Percentiles rank a stretch among this genome's conserved stretches.
These are phyloP conservation scores for Vultur gryphus DNA, from an alignment of 2,797 vertebrate genomes.

Conservation along the genomic window DNA sequence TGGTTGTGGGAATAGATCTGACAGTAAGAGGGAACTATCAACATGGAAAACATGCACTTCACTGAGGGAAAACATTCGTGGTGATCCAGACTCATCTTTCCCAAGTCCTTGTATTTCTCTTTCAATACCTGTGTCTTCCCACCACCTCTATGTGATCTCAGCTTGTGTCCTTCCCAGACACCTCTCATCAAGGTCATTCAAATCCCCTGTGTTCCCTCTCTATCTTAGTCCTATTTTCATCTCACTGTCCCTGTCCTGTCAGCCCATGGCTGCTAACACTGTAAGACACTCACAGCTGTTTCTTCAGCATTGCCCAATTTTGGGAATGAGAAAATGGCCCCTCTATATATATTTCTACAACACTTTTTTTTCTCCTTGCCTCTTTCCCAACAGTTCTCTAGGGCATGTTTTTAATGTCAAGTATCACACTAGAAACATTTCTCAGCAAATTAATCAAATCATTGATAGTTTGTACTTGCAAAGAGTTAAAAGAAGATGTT, in stretches of 20 bases:
- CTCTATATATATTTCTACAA: not conserved
- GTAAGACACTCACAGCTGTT: not conserved
- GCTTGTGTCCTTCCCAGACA: not conserved
- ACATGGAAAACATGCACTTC: not conserved
- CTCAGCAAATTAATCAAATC: not conserved
- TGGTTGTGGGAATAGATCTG: not conserved
- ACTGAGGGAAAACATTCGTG: not conserved
- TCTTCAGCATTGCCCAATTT: not conserved
- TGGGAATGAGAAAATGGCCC: not conserved
- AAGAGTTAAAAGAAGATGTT: not conserved
- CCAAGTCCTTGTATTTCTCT: not conserved
- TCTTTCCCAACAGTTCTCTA: not conserved
- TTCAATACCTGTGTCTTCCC: not conserved
- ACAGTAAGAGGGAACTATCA: not conserved
- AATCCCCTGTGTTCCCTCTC: not conserved
- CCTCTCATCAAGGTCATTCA: constrained; percentile 24
- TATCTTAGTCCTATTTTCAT: not conserved
- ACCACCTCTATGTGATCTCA: not conserved
- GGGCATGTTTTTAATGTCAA: not conserved
- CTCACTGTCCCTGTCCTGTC: constrained; percentile 31
- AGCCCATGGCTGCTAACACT: not conserved
- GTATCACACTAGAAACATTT: not conserved
- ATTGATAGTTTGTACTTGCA: not conserved
- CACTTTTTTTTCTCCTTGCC: not conserved
- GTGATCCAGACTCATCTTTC: not conserved